Conservation (phyloP, 2,797 vertebrate genomes). For the Eulemur mongoz region DNA sequence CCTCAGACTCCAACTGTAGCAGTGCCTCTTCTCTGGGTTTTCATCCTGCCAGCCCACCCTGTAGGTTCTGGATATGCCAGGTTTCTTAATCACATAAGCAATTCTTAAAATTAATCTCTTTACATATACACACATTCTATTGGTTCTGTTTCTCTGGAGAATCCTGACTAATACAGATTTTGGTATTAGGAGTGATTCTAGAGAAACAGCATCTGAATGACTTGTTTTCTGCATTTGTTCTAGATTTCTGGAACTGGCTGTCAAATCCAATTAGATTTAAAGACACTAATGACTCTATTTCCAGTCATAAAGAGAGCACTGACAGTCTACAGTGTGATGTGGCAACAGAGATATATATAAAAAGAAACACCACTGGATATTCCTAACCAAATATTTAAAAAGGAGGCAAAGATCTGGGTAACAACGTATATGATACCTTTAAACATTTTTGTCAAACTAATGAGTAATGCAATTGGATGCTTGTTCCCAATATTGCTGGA, state of each 20-base stretch:
- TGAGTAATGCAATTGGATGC: neutral
- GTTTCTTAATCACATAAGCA: neutral
- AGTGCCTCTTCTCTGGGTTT: neutral
- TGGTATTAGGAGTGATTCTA: neutral
- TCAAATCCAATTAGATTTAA: neutral
- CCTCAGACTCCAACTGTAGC: too few relatives aligned
- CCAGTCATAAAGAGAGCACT: neutral
- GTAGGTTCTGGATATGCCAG: neutral
- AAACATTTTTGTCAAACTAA: neutral
- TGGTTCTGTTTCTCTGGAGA: neutral
- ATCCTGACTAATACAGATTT: neutral
- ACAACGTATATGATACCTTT: neutral
- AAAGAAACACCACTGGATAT: neutral
- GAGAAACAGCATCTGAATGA: neutral
- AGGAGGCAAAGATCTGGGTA: neutral
- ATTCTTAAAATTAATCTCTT: neutral
- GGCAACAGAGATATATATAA: neutral
- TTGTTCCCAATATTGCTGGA: neutral
- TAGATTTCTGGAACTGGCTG: neutral
- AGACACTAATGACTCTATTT: neutral
- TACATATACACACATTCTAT: too few relatives aligned
- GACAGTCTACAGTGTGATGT: neutral
- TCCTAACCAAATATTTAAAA: neutral
- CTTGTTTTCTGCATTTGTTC: neutral
- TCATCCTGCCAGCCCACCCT: neutral